phyloP scores from a whole-genome alignment of 2,113 vertebrate genomes.

The Carassius auratus region DNA sequence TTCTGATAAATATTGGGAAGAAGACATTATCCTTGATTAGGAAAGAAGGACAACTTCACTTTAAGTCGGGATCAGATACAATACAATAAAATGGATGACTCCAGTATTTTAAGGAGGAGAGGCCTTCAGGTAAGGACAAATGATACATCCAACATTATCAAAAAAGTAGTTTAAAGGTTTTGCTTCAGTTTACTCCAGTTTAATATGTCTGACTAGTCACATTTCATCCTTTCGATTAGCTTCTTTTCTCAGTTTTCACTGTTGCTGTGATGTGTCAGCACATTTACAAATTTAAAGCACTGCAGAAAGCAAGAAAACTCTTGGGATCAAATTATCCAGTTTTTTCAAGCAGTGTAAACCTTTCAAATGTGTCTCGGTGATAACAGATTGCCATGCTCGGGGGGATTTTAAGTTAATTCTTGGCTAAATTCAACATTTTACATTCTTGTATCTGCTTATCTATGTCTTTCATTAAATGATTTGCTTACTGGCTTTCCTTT shows the following conservation, averaged over 20 bases:
- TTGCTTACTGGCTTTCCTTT: not conserved
- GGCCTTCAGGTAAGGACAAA: conserved; percentile 75
- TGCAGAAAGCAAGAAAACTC: conserved; percentile 8
- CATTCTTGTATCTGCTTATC: not conserved
- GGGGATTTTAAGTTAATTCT: not conserved
- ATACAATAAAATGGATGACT: conserved; percentile 74
- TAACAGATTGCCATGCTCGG: not conserved
- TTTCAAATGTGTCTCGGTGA: conserved; percentile 16
- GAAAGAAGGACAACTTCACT: not conserved
- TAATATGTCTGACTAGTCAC: not conserved
- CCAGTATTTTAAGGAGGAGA: conserved; percentile 76
- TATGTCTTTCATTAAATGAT: not conserved
- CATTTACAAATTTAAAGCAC: not conserved
- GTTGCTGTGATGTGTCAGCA: conserved; percentile 25
- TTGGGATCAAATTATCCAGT: conserved; percentile 21
- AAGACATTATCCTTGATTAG: not conserved
- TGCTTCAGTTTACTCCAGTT: not conserved
- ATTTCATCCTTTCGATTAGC: not conserved
- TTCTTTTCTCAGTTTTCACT: not conserved
- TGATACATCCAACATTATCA: not conserved
- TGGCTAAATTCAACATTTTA: not conserved
- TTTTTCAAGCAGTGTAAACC: conserved; percentile 8
- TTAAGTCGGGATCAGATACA: not conserved
- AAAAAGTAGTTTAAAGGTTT: not conserved
- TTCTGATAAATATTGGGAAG: conserved; percentile 23